Conservation (phyloP, 2,888 invertebrate genomes). For the Drosophila neutralis region DNA sequence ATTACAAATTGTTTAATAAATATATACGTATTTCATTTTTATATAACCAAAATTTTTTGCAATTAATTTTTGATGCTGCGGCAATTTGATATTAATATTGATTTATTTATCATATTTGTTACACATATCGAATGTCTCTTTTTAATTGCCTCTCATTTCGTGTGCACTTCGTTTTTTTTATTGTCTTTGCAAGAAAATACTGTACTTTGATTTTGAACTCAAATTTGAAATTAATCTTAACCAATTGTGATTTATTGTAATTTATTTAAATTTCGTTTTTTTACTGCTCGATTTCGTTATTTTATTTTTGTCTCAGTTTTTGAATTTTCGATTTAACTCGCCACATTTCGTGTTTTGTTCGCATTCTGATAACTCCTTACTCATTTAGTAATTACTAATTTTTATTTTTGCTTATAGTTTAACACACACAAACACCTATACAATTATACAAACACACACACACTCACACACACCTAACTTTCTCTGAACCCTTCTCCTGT, state of each 20-base stretch:
- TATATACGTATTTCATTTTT: conserved; percentile 75
- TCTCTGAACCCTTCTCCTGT: background rate
- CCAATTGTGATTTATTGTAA: conserved; percentile 1
- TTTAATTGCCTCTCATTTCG: conserved; percentile 37
- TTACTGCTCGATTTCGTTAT: background rate
- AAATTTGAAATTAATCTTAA: background rate
- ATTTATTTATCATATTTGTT: conserved; percentile 20
- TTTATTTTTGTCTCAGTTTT: background rate
- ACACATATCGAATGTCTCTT: conserved; percentile 16
- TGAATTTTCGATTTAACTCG: background rate
- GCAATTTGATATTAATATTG: conserved; percentile 35
- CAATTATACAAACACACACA: background rate
- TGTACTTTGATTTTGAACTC: conserved; percentile 34
- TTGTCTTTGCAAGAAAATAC: conserved; percentile 74
- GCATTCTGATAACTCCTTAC: conserved; percentile 8
- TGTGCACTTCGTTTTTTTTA: conserved; percentile 32
- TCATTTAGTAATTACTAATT: conserved; percentile 10
- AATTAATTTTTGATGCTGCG: conserved; percentile 44
- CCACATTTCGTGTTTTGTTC: background rate
- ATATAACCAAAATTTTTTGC: conserved; percentile 65
- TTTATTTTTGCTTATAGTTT: background rate
- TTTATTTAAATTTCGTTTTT: conserved; percentile 1
- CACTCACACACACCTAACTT: conserved; percentile 1
- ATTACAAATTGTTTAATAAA: conserved; percentile 73
- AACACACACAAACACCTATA: background rate